Evolutionary conservation across 2,888 invertebrate species (phyloP).

Genomic region (Volucella inanis): DNA sequence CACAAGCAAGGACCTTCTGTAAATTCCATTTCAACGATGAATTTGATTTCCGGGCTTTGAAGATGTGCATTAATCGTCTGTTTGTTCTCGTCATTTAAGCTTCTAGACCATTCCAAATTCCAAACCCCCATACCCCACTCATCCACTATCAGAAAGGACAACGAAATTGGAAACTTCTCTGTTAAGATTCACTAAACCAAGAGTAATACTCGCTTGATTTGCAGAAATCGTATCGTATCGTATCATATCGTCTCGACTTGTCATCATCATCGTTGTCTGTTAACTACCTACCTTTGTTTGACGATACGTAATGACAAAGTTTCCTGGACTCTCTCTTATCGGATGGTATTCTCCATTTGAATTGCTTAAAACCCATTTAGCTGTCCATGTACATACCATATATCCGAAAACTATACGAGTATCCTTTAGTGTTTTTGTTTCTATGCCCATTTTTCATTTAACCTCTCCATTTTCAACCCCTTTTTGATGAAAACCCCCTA

Average conservation of each 20-base stretch:
- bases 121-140: background rate
- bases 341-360: conserved; percentile 9
- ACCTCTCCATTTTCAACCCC: conserved; percentile 10
- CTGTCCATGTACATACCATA: background rate
- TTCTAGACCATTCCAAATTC: background rate
- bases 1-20: conserved; percentile 11
- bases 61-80: conserved; percentile 41
- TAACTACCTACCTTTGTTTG: conserved; percentile 25
- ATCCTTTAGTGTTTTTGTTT: conserved; percentile 26
- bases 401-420: conserved; percentile 36
- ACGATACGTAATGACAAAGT: conserved; percentile 32
- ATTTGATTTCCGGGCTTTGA: conserved; percentile 40
- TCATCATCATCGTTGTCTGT: background rate
- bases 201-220: conserved; percentile 52
- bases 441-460: conserved; percentile 39
- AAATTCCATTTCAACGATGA: conserved; percentile 42
- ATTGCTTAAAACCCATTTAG: conserved; percentile 40
- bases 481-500: background rate
- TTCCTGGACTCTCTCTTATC: conserved; percentile 19
- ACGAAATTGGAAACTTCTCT: conserved; percentile 35
- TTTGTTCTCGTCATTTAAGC: conserved; percentile 5
- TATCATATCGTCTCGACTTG: background rate
- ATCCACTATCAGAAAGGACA: background rate
- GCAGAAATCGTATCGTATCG: conserved; percentile 31
- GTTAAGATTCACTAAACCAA: conserved; percentile 43